These are phyloP conservation scores for Dipodomys ordii DNA, from an alignment of 2,113 vertebrate genomes.

Conservation along the genomic window DNA sequence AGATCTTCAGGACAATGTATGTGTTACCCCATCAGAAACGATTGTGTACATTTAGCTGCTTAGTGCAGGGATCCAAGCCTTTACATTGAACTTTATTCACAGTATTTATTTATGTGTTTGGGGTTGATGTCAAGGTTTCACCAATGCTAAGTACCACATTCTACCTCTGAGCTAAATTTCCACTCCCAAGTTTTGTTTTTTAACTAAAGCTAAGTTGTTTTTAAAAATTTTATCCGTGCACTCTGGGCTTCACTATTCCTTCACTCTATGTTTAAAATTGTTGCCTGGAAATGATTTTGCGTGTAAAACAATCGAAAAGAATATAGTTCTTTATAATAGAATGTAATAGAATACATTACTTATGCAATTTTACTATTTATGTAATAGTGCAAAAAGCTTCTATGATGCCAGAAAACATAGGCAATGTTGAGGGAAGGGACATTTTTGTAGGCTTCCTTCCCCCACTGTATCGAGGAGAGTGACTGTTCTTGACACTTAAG, in stretches of 20 bases:
- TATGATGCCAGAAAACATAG: not conserved
- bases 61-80: not conserved
- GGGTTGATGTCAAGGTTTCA: not conserved
- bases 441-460: not conserved
- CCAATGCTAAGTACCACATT: not conserved
- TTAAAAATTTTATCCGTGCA: not conserved
- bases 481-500: not conserved
- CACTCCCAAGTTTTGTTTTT: not conserved
- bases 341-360: not conserved
- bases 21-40: not conserved
- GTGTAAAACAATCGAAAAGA: not conserved
- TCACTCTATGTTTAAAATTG: not conserved
- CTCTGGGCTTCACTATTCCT: not conserved
- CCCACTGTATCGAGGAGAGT: not conserved
- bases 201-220: not conserved
- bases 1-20: not conserved
- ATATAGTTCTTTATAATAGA: not conserved
- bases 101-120: not conserved
- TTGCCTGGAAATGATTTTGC: not conserved
- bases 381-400: no score
- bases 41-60: not conserved
- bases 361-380: not conserved
- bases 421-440: not conserved
- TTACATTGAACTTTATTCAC: not conserved
- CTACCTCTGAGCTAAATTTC: not conserved